Evolutionary conservation across 2,797 vertebrate species (phyloP).

Genomic region (Dallia pectoralis): DNA sequence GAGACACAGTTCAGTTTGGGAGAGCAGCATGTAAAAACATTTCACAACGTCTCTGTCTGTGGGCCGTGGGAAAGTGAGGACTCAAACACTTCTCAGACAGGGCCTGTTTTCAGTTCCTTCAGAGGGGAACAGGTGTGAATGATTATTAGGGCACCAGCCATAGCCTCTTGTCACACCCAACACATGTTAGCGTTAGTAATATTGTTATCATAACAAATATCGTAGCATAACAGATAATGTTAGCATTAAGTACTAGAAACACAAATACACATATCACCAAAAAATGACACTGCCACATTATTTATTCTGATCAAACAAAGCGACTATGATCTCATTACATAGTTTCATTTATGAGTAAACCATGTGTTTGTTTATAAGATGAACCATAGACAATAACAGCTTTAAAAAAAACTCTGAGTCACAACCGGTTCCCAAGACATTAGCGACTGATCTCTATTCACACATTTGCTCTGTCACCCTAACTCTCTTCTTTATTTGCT

Average conservation of each 20-base stretch:
- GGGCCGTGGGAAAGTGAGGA: constrained; percentile 58
- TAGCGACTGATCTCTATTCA: constrained; percentile 27
- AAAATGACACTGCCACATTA: neutral
- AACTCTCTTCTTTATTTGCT: constrained; percentile 24
- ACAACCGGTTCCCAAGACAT: constrained; percentile 37
- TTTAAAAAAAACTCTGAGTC: constrained; percentile 48
- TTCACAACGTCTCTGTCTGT: constrained; percentile 62
- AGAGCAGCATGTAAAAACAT: constrained; percentile 58
- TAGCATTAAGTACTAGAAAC: neutral
- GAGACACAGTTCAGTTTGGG: constrained; percentile 61
- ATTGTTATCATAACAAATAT: no score
- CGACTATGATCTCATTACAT: neutral
- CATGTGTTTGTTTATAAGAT: constrained; percentile 28
- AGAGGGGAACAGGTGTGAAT: constrained; percentile 64
- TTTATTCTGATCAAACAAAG: neutral
- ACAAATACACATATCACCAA: neutral
- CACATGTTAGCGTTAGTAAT: neutral
- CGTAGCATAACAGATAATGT: no score
- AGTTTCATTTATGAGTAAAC: constrained; percentile 32
- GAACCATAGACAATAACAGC: constrained; percentile 21
- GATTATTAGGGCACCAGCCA: neutral
- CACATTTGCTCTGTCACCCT: constrained; percentile 26
- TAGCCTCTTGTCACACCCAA: neutral
- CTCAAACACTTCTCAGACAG: constrained; percentile 45
- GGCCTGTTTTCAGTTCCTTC: constrained; percentile 62